phyloP scores from a whole-genome alignment of 1,140 invertebrate genomes.

The Tigriopus japonicus region DNA sequence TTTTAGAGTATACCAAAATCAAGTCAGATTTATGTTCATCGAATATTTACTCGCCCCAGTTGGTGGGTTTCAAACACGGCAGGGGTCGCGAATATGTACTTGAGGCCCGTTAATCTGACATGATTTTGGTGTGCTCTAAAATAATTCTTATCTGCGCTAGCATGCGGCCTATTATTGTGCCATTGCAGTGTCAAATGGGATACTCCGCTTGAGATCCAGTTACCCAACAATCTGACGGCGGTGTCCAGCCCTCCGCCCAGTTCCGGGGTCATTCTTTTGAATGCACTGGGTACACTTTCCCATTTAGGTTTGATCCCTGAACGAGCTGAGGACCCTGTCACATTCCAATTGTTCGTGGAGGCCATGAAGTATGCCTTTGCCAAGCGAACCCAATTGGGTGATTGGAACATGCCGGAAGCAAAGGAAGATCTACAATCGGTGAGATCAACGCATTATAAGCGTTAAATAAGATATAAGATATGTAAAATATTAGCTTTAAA shows the following conservation, averaged over 20 bases:
- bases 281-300: conserved; percentile 62
- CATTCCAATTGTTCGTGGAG: conserved; percentile 31
- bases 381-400: conserved; percentile 58
- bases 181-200: neutral
- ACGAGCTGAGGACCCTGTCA: neutral
- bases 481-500: too few species aligned
- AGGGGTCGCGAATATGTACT: too few species aligned
- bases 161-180: neutral
- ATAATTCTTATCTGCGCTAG: neutral
- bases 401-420: too few species aligned
- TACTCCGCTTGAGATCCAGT: neutral
- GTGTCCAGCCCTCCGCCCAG: conserved; percentile 42
- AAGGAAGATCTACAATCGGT: too few species aligned
- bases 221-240: neutral
- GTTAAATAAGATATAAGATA: too few species aligned
- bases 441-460: too few species aligned
- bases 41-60: too few species aligned
- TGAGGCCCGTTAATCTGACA: too few species aligned
- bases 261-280: conserved; percentile 51
- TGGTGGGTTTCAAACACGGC: too few species aligned
- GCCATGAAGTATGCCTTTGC: conserved; percentile 82
- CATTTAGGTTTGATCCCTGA: conserved; percentile 38
- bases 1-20: too few species aligned
- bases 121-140: too few species aligned
- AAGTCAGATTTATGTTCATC: too few species aligned